Percentiles rank a stretch among this genome's conserved stretches.
Evolutionary conservation across 2,797 vertebrate genomes (phyloP).

Genomic region (Manis javanica): DNA sequence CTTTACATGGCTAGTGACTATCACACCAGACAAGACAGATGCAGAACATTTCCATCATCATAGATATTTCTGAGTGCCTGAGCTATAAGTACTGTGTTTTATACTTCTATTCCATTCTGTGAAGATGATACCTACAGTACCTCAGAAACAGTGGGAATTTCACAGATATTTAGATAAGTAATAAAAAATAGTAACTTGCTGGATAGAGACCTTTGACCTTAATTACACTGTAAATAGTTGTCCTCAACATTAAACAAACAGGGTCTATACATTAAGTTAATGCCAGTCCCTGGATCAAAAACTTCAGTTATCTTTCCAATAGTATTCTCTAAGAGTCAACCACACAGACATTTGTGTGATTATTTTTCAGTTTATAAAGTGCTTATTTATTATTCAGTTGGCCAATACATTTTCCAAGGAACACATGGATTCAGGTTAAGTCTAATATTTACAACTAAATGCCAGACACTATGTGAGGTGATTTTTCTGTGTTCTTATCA

Average conservation of each 20-base stretch:
- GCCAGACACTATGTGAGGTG: neutral
- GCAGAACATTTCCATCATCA: neutral
- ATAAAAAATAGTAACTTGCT: slow-evolving; percentile 49
- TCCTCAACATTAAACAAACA: neutral
- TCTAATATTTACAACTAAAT: slow-evolving; percentile 11
- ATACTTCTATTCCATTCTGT: neutral
- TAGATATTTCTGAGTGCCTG: neutral
- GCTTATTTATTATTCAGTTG: neutral
- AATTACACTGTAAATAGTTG: neutral
- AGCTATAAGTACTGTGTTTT: neutral
- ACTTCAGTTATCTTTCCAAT: neutral
- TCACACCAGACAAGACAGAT: neutral
- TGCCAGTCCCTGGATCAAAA: neutral
- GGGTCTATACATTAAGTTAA: neutral
- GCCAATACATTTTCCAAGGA: neutral
- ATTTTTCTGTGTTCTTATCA: slow-evolving; percentile 22
- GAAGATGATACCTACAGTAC: neutral
- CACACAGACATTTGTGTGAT: neutral
- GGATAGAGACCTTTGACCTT: neutral
- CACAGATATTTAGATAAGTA: slow-evolving; percentile 21
- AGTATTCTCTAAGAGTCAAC: neutral
- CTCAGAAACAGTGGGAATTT: slow-evolving; percentile 1
- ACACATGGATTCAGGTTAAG: neutral
- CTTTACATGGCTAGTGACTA: neutral
- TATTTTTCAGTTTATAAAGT: slow-evolving; percentile 45